phyloP scores from a whole-genome alignment of 2,888 invertebrate genomes.

The Kuschelorhynchus macadamiae region DNA sequence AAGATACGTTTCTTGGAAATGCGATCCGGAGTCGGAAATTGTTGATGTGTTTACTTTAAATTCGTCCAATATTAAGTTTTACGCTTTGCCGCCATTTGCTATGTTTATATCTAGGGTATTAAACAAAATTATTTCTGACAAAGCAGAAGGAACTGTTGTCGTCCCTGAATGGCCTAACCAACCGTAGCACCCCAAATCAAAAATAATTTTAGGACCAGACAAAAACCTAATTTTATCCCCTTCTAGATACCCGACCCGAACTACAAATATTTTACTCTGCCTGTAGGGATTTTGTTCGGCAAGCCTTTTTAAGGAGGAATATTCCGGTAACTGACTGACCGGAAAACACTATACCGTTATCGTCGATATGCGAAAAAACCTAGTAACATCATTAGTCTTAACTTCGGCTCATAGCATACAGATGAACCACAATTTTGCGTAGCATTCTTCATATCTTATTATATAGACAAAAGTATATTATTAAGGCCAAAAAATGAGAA shows the following conservation, averaged over 20 bases:
- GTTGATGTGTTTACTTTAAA: background rate
- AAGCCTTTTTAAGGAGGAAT: conserved; percentile 45
- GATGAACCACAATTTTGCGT: conserved; percentile 33
- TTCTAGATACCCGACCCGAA: conserved; percentile 53
- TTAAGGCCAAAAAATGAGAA: conserved; percentile 15
- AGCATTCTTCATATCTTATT: conserved; percentile 5
- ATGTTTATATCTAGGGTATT: background rate
- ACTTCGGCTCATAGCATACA: background rate
- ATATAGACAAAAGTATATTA: conserved; percentile 14
- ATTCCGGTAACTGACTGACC: conserved; percentile 35
- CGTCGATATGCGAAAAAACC: conserved; percentile 31
- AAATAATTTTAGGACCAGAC: conserved; percentile 27
- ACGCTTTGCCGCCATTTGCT: background rate
- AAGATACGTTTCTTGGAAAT: background rate
- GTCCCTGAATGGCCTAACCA: conserved; percentile 57
- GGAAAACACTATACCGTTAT: conserved; percentile 44
- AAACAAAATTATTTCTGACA: background rate
- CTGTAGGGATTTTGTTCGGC: conserved; percentile 48
- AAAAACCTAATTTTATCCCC: conserved; percentile 37
- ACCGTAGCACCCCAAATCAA: conserved; percentile 57
- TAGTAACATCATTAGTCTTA: no score
- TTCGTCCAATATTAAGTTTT: background rate
- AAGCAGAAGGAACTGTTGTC: conserved; percentile 53
- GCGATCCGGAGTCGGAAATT: background rate
- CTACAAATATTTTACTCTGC: conserved; percentile 53